Base-by-base conservation (phyloP, 1,140 invertebrate genomes). In the Sminthurinus signatus region DNA sequence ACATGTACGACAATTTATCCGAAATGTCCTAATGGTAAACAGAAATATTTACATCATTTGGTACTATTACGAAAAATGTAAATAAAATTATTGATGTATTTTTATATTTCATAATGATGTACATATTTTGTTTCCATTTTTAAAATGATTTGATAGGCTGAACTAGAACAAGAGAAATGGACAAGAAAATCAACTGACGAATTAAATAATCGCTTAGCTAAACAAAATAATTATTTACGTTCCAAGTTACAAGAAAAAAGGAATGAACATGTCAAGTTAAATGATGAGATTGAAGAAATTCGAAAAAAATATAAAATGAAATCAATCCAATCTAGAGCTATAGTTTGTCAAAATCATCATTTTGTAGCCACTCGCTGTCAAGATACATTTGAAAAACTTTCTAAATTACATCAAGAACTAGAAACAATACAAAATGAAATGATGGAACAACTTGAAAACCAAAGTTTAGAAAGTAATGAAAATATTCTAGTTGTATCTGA, bases 171-270 rank as follows among this genome's bases (percentile, higher is more conserved):
- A 25, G 44, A 48, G n/a, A 48, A 48, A 25, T 48, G 17, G 44
- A 48, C 44, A 5, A 8, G 44, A 19, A 48, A 48, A 19, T 48
- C 44, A n/a, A 19, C 44, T n/a, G 44, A 48, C 4, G 44, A 48
- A 25, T 25, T 48, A 8, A 48, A 48, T 25, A 19, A 25, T 12
- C 8, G 44, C 8, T n/a, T 48, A 10, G 10, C 44, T 19, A 48
- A 48, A 25, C 44, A 48, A 48, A 48, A 48, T 48, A n/a, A 48
- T n/a, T n/a, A 48, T 25, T n/a, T 48, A 5, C 44, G 44, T 5
- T 48, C 44, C 4, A 48, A 48, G 44, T 25, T 48, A 25, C 44
- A 48, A n/a, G 44, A 48, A n/a, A 48, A 48, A 25, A n/a, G 44
- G n/a, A 25, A 48, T n/a, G 44, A 48, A 25, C 17, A n/a, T 4